A percentile compares a stretch with the other conserved stretches of the same genome.
Conservation (phyloP, 2,113 vertebrate genomes). For the Notothenia coriiceps region DNA sequence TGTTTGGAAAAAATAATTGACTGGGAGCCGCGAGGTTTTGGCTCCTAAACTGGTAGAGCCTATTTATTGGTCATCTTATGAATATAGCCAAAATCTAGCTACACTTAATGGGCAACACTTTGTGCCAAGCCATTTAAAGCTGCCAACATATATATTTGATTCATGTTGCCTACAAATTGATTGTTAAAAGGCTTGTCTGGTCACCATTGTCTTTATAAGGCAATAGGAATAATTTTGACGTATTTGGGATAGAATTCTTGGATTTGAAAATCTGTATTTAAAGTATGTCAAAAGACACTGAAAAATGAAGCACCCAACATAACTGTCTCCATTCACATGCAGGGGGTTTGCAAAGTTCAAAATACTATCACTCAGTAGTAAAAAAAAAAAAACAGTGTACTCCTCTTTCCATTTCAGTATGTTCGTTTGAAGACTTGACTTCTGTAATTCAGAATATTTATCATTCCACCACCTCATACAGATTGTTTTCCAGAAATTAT, state of each 20-base stretch:
- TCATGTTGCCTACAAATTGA: neutral
- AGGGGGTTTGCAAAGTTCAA: neutral
- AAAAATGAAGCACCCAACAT: neutral
- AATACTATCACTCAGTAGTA: too few species aligned
- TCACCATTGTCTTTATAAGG: neutral
- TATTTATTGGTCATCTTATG: neutral
- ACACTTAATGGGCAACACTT: neutral
- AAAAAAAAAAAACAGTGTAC: neutral
- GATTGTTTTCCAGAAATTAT: neutral
- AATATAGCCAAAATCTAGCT: neutral
- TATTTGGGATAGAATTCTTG: neutral
- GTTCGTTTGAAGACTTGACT: neutral
- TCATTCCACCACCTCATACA: neutral
- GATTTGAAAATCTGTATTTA: neutral
- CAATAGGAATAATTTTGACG: neutral
- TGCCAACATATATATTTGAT: neutral
- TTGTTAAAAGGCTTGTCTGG: neutral
- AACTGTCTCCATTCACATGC: neutral
- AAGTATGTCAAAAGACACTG: neutral
- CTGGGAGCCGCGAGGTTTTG: too few species aligned
- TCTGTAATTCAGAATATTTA: neutral
- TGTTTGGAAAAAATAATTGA: neutral
- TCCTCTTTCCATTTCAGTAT: neutral
- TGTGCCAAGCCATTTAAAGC: neutral
- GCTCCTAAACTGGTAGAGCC: neutral